These are phyloP conservation scores for Gadus macrocephalus DNA, from an alignment of 2,113 vertebrate genomes.

Conservation along the genomic window DNA sequence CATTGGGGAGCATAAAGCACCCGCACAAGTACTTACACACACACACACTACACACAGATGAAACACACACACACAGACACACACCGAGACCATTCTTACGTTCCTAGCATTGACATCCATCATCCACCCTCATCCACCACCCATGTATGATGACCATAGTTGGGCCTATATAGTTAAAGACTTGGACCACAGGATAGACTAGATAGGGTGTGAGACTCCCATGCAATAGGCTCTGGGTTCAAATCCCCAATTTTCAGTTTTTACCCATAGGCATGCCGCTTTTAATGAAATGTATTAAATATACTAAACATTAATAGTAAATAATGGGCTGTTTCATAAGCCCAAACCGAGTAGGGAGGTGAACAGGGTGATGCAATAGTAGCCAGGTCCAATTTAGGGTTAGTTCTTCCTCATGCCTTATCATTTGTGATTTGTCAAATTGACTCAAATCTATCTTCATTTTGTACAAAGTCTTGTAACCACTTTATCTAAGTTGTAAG, in stretches of 20 bases:
- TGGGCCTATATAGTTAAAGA: too few relatives aligned
- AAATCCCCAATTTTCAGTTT: background rate
- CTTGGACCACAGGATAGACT: too few relatives aligned
- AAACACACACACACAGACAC: background rate
- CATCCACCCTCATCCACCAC: too few relatives aligned
- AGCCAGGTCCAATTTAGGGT: background rate
- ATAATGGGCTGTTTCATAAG: conserved; percentile 41
- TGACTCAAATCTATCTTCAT: background rate
- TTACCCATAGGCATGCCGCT: too few relatives aligned
- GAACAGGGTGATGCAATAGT: conserved; percentile 41
- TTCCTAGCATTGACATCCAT: conserved; percentile 1
- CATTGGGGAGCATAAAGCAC: background rate
- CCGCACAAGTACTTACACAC: background rate
- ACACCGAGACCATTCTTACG: conserved; percentile 31
- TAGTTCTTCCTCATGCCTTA: conserved; percentile 2
- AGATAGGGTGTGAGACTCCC: too few relatives aligned
- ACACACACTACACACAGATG: background rate
- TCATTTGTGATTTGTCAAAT: background rate
- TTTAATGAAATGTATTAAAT: too few relatives aligned
- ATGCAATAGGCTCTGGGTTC: too few relatives aligned
- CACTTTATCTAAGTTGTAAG: background rate
- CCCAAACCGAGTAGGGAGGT: conserved; percentile 11
- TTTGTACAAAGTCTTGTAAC: background rate
- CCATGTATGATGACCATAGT: too few relatives aligned
- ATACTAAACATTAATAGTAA: too few relatives aligned